Evolutionary conservation across 2,113 vertebrate genomes (phyloP).

Genomic region (Miniopterus natalensis): DNA sequence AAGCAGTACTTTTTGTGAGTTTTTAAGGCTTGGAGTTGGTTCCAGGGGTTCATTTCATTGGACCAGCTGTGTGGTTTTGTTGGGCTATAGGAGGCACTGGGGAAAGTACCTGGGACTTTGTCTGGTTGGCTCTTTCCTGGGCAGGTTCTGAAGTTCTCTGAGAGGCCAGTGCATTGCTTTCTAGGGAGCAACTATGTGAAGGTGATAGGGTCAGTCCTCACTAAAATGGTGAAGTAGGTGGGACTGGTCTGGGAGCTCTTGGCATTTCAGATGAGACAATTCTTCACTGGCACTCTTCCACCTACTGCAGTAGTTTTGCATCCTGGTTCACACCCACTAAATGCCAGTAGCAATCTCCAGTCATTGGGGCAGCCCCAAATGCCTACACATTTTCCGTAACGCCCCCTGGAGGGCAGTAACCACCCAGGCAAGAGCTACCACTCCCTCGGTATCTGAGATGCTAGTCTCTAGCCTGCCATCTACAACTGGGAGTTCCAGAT

Average conservation of each 20-base stretch:
- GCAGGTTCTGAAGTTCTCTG: background rate
- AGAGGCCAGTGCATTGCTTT: constrained; percentile 9
- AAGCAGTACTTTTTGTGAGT: background rate
- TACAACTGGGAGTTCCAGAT: background rate
- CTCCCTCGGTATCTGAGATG: background rate
- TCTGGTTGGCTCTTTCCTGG: background rate
- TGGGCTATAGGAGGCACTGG: background rate
- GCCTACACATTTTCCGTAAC: background rate
- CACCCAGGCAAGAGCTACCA: background rate
- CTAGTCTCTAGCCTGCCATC: background rate
- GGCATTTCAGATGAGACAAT: constrained; percentile 16
- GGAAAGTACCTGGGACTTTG: background rate
- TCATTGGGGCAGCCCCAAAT: background rate
- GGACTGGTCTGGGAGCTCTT: background rate
- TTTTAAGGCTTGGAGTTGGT: background rate
- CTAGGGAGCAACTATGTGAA: background rate
- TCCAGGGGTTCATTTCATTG: background rate
- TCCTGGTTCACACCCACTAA: background rate
- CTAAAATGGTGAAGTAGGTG: background rate
- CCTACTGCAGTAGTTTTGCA: background rate
- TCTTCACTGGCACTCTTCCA: background rate
- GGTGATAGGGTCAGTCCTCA: background rate
- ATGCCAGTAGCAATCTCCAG: background rate
- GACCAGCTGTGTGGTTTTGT: background rate
- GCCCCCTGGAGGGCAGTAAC: background rate